Evolutionary conservation across 2,797 vertebrate species (phyloP), one percentile per base, ranked within the genome.

Genomic region (Paedocypris micromegethes): DNA sequence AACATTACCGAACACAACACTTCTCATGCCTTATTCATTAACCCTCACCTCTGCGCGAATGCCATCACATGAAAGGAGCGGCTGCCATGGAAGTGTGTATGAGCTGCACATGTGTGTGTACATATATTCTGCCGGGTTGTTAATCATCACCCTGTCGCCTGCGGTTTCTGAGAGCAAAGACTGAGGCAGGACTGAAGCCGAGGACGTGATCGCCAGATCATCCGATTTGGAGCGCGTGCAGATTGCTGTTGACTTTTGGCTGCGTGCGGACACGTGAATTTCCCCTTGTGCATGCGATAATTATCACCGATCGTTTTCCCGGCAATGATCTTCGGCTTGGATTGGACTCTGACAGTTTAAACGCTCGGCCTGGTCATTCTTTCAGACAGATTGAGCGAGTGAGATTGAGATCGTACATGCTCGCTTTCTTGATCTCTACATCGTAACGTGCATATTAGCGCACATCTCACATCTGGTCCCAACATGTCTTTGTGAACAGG

Each of bases 401-500:
- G 64, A 61, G 79, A 83, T 81, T 84, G 68, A 84, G 83, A 89
- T 86, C 86, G 81, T 49, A 38, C 74, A 77, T 75, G 79, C 80
- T 70, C 59, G 75, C 80, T 81, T 83, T 74, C 68, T 78, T 82
- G 80, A 74, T 73, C 68, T 75, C 71, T 82, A 75, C 49, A 48
- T 51, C 66, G 59, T 74, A 45, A 49, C 54, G 39, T 43, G 52
- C 48, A 37, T 72, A 72, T 79, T 83, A 81, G 81, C 73, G 60
- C n/a, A 55, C 59, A 63, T 74, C 40, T 68, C 85, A 92, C 93
- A 96, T 97, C 94, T 98, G 95, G 94, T 88, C 86, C 88, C 94
- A 96, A 92, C 93, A 93, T 96, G 93, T 92, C 90, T 83, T 75
- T 58, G 87, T 87, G 75, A 74, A 89, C 90, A 93, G 92, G 90